A percentile compares a stretch with the other conserved stretches of the same genome.
Evolutionary conservation across 2,888 invertebrate genomes (phyloP).

Genomic region (Pseudoips prasinana): DNA sequence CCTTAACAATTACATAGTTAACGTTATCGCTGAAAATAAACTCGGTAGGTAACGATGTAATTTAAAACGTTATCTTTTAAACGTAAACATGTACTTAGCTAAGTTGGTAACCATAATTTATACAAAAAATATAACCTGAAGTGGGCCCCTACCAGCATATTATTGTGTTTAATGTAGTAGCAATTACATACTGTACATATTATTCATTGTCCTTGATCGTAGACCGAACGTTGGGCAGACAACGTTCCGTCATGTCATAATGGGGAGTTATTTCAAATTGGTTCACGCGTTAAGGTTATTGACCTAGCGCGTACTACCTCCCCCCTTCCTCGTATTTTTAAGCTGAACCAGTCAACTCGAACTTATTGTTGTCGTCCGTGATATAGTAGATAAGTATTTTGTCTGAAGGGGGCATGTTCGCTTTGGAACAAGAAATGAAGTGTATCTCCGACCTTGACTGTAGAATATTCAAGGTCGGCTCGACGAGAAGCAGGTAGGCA

Average conservation of each 20-base stretch:
- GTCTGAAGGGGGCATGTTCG: constrained; percentile 41
- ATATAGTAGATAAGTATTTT: constrained; percentile 62
- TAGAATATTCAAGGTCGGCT: constrained; percentile 60
- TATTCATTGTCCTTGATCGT: constrained; percentile 37
- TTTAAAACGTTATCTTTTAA: no score
- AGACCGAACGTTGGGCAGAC: constrained; percentile 28
- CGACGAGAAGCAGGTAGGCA: constrained; percentile 27
- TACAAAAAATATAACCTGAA: constrained; percentile 6
- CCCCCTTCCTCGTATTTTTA: constrained; percentile 53
- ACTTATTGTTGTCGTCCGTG: constrained; percentile 58
- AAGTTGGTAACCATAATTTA: not conserved
- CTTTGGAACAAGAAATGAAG: constrained; percentile 45
- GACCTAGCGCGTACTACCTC: constrained; percentile 59
- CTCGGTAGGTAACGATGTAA: no score
- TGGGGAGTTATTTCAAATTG: constrained; percentile 61
- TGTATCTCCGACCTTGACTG: constrained; percentile 65
- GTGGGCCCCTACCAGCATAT: constrained; percentile 7
- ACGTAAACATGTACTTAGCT: no score
- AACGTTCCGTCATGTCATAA: constrained; percentile 44
- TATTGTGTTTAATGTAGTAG: constrained; percentile 12
- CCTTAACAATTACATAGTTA: not conserved
- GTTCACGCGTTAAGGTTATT: constrained; percentile 64
- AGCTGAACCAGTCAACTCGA: constrained; percentile 60
- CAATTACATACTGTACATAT: constrained; percentile 26
- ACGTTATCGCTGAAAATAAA: not conserved